Evolutionary conservation across 2,113 vertebrate species (phyloP).

Genomic region (Python bivittatus): DNA sequence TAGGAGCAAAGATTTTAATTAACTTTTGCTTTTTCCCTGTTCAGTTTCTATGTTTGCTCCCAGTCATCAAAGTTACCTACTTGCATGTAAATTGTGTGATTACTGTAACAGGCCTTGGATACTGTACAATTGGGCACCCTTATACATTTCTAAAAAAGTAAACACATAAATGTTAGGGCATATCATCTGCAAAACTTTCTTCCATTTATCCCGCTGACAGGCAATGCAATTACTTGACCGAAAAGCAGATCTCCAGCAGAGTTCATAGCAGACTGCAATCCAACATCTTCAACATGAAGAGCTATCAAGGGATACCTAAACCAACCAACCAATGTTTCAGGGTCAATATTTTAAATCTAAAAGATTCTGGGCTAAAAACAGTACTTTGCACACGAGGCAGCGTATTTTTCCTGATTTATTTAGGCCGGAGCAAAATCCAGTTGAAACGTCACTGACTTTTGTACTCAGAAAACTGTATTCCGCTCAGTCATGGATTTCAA

Average conservation of each 20-base stretch:
- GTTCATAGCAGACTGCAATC: neutral
- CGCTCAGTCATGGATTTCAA: neutral
- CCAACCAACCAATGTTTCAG: neutral
- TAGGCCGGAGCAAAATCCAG: neutral
- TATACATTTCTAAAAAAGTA: no score
- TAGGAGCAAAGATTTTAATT: neutral
- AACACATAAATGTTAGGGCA: neutral
- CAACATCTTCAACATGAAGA: neutral
- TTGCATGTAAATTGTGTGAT: neutral
- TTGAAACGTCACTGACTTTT: neutral
- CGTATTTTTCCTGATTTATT: neutral
- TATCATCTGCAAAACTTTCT: neutral
- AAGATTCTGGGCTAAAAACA: neutral
- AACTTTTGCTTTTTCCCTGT: neutral
- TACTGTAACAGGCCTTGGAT: neutral
- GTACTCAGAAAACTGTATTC: neutral
- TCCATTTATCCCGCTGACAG: neutral
- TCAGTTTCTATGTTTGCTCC: neutral
- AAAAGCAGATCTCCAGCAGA: neutral
- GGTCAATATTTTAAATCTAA: neutral
- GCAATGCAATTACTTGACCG: neutral
- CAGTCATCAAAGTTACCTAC: neutral
- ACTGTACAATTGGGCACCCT: neutral
- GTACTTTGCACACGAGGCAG: neutral
- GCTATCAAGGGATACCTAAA: neutral